A percentile compares a stretch with the other conserved stretches of the same genome.
Conservation (phyloP, 1,140 invertebrate species). For the Samia ricini region DNA sequence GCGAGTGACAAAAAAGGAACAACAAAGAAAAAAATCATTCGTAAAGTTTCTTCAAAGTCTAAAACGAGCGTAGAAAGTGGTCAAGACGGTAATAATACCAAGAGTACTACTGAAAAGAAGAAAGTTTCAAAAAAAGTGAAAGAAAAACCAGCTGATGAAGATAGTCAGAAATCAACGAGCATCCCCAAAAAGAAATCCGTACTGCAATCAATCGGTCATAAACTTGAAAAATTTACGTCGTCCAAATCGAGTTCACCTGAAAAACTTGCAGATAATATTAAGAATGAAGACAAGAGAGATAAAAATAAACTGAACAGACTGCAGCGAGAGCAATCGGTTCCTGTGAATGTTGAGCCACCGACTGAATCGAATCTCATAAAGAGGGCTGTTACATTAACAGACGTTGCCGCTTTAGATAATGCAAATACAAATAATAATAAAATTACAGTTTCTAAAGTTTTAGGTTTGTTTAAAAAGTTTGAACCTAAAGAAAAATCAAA, state of each 20-base stretch:
- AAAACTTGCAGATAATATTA: slow-evolving; percentile 49
- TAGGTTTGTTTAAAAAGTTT: slow-evolving; percentile 85
- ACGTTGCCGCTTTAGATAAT: slow-evolving; percentile 76
- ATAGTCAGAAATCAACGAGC: slow-evolving; percentile 53
- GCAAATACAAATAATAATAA: slow-evolving; percentile 67
- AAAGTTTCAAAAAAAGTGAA: slow-evolving; percentile 69
- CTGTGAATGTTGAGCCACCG: slow-evolving; percentile 70
- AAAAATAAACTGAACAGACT: slow-evolving; percentile 69
- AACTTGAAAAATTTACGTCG: slow-evolving; percentile 80
- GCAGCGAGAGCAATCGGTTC: slow-evolving; percentile 82
- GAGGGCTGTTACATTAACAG: slow-evolving; percentile 82
- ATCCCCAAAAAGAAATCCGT: slow-evolving; percentile 78
- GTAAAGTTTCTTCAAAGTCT: slow-evolving; percentile 66
- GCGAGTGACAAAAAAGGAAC: slow-evolving; percentile 56
- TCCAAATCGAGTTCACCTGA: slow-evolving; percentile 69
- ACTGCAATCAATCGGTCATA: slow-evolving; percentile 81
- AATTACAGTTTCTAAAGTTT: slow-evolving; percentile 81
- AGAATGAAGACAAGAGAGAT: slow-evolving; percentile 39
- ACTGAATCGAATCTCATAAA: slow-evolving; percentile 82
- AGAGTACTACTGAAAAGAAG: slow-evolving; percentile 57
- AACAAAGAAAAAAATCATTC: slow-evolving; percentile 76
- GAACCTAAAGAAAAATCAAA: slow-evolving; percentile 71
- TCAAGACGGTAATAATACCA: slow-evolving; percentile 42
- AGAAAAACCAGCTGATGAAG: slow-evolving; percentile 63
- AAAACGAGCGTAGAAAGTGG: slow-evolving; percentile 52